These are phyloP conservation scores for Rhincodon typus DNA, from an alignment of 2,797 vertebrate genomes.

Conservation along the genomic window DNA sequence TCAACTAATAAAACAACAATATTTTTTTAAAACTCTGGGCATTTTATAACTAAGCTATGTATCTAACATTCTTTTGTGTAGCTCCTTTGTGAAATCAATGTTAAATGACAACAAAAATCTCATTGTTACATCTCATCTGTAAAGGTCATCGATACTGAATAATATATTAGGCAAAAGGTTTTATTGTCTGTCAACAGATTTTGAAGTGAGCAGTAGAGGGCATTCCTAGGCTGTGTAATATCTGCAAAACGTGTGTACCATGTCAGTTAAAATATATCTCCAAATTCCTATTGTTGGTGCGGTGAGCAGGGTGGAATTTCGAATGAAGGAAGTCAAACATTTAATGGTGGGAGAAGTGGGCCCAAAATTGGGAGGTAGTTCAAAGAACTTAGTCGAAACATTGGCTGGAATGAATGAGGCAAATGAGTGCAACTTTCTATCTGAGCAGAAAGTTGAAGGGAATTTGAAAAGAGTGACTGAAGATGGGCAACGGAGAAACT, in stretches of 20 bases:
- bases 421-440: not conserved
- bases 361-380: not conserved
- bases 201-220: conserved; percentile 2
- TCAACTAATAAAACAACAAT: not conserved
- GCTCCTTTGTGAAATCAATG: not conserved
- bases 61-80: not conserved
- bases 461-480: not conserved
- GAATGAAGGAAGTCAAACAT: not conserved
- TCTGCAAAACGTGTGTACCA: not conserved
- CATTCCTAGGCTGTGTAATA: not conserved
- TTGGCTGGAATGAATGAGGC: not conserved
- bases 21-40: not conserved
- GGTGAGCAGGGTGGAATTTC: not conserved
- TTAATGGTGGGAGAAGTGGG: not conserved
- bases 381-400: not conserved
- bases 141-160: not conserved
- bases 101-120: not conserved
- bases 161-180: not conserved
- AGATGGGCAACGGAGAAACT: not conserved
- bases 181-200: not conserved
- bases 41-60: not conserved
- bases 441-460: not conserved
- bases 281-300: not conserved
- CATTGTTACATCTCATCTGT: not conserved
- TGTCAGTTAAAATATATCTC: not conserved